Percentiles rank a stretch among this genome's conserved stretches.
Evolutionary conservation across 2,797 vertebrate species (phyloP).

Genomic region (Diplodus puntazzo): DNA sequence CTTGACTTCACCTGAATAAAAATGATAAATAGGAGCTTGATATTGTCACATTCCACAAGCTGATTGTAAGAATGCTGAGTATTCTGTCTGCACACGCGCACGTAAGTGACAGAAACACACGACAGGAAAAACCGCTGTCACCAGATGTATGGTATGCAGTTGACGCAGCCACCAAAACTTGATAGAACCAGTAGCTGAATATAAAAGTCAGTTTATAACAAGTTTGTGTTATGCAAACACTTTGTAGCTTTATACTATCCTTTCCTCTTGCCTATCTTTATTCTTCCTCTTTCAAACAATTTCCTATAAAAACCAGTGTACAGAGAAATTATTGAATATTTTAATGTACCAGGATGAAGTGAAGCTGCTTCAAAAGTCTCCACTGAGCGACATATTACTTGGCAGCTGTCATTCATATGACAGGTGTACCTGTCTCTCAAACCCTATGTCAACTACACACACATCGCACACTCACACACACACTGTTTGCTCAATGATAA

Average conservation of each 20-base stretch:
- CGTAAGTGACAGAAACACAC: conserved; percentile 20
- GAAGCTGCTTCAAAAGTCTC: not conserved
- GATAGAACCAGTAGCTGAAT: not conserved
- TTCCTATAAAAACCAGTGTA: not conserved
- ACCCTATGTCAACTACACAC: not conserved
- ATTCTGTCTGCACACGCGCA: conserved; percentile 19
- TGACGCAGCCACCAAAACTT: conserved; percentile 42
- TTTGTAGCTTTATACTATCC: not conserved
- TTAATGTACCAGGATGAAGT: not conserved
- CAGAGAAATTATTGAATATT: not conserved
- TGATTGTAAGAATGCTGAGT: conserved; percentile 48
- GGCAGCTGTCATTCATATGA: conserved; percentile 9
- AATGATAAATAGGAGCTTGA: not conserved
- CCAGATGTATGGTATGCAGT: conserved; percentile 50
- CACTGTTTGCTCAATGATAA: conserved; percentile 21
- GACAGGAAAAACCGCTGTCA: conserved; percentile 74
- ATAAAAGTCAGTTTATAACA: not conserved
- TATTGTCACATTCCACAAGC: conserved; percentile 30
- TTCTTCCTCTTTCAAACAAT: not conserved
- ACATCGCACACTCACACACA: conserved; percentile 12
- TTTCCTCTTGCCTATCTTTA: not conserved
- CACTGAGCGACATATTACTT: conserved; percentile 1
- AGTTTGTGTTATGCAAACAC: not conserved
- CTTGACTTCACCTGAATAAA: not conserved
- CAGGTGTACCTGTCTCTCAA: conserved; percentile 13